A percentile compares a stretch with the other conserved stretches of the same genome.
phyloP scores from a whole-genome alignment of 2,113 vertebrate genomes.

The Candoia aspera region DNA sequence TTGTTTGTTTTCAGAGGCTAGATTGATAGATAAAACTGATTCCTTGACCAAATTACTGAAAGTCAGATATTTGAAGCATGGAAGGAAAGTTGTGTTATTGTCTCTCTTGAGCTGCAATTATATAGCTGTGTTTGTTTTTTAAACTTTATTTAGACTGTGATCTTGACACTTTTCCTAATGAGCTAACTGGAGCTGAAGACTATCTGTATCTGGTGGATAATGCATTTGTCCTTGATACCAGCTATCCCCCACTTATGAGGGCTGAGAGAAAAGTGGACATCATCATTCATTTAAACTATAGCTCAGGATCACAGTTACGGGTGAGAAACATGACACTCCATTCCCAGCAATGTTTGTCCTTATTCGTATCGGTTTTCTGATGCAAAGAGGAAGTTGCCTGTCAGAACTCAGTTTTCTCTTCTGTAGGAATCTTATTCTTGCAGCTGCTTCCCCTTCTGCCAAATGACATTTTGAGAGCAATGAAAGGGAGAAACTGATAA shows the following conservation, averaged over 20 bases:
- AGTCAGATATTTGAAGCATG: not conserved
- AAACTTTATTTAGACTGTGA: slow-evolving; percentile 72
- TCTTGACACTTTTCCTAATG: slow-evolving; percentile 76
- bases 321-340: slow-evolving; percentile 49
- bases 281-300: slow-evolving; percentile 81
- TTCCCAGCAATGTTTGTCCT: not conserved
- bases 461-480: not conserved
- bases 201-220: slow-evolving; percentile 76
- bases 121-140: not conserved
- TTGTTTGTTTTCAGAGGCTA: not conserved
- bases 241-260: slow-evolving; percentile 77
- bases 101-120: not conserved
- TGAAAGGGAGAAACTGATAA: not conserved
- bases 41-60: not conserved
- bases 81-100: not conserved
- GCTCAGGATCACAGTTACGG: slow-evolving; percentile 73
- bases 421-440: not conserved
- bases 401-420: not conserved
- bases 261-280: slow-evolving; percentile 74
- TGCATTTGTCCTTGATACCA: slow-evolving; percentile 76
- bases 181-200: slow-evolving; percentile 69
- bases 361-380: not conserved
- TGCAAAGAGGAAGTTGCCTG: not conserved
- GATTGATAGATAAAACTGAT: not conserved
- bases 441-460: slow-evolving; percentile 22